Evolutionary conservation across 1,140 invertebrate genomes (phyloP), one percentile per base, ranked within the genome.

Genomic region (Neelides sp.): DNA sequence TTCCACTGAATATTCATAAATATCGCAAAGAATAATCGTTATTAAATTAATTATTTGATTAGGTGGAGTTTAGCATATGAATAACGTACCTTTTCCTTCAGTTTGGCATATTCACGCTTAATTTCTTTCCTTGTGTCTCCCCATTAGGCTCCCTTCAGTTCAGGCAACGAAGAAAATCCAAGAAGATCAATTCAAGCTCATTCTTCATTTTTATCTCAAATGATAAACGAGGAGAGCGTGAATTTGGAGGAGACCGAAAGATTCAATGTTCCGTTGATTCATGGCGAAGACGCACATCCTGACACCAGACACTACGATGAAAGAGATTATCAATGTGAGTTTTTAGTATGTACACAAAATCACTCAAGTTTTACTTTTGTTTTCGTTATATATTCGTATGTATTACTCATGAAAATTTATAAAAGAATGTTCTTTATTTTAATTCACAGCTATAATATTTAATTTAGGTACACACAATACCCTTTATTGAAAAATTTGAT

Each of bases 271-370:
- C 15, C 50, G 0, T 15, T 40, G 20, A 24, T 52, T 12, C 50
- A 49, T 28, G 47, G 35, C 3, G 28, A 20, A 19, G 46, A 52
- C 32, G 55, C 48, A 7, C 20, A 28, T 7, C 26, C 30, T 1
- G 24, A 34, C 17, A 43, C 36, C 8, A 49, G 28, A 12, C n/a
- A 34, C 1, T 58, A 49, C 46, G 57, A 56, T 42, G 57, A 59
- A 37, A 22, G 50, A 15, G 57, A 59, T 34, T 59, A 57, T 42
- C 57, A 59, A 48, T 59, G 57, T 59, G 50, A 32, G 46, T 34
- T 23, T 8, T 43, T 50, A 23, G 10, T 46, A 10, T 12, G 4
- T n/a, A 32, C 28, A 8, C 17, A 5, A 27, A 10, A 26, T 44
- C 17, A 24, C 24, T 20, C 7, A 44, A 26, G 17, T 17, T 3